Base-by-base conservation (phyloP, 2,888 invertebrate genomes). In the Ennomos fuscantarius region DNA sequence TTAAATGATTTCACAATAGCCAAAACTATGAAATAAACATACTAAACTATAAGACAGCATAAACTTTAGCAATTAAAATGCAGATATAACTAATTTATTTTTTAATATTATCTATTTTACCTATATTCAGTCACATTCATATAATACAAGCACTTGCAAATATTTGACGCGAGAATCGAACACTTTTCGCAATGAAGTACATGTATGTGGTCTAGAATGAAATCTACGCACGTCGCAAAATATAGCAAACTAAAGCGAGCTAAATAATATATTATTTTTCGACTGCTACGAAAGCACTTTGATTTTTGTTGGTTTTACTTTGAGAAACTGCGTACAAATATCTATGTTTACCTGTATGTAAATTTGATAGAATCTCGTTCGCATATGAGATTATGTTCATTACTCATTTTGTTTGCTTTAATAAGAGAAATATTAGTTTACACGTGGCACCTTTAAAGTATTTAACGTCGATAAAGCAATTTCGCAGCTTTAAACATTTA, bases 91-190 rank as follows among this genome's bases (percentile, higher is more conserved):
- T 53, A 63, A 70, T 67, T 62, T 73, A 74, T 67, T 62, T 60
- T 66, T 70, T 76, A 73, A 69, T 78, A 81, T 65, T 55, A 55
- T 50, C 56, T 63, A 61, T 62, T 56, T 81, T 86, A 84, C 71
- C 79, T 88, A 88, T 76, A 83, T 84, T 91, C 91, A 91, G 91
- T 90, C 91, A 88, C 87, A 86, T 89, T 85, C 79, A 85, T 84
- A 74, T 84, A 84, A 83, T 81, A 84, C 79, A 87, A 87, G 84
- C 87, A 82, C 75, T 85, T 80, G 77, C 76, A 80, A 74, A 73
- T 76, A 77, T 79, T 72, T 73, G 68, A 78, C 76, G 78, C 70
- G 77, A 79, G 79, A 76, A 78, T 81, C 85, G 82, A 87, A 87
- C 83, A 84, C 81, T 73, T 76, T 68, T 68, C 69, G 66, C 68